phyloP scores from a whole-genome alignment of 2,113 vertebrate species.

The Notechis scutatus region DNA sequence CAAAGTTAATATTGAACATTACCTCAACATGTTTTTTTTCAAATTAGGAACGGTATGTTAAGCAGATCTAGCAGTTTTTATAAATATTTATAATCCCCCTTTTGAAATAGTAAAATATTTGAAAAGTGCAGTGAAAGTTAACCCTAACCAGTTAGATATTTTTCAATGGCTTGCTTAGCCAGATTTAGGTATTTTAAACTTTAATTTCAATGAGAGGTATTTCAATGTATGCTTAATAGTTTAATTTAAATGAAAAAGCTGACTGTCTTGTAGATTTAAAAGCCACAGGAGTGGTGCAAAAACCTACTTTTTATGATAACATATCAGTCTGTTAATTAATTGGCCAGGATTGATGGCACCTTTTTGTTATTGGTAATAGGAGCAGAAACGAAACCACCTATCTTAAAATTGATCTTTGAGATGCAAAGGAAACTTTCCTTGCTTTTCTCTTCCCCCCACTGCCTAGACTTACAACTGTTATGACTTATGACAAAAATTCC shows the following conservation, averaged over 20 bases:
- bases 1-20: conserved; percentile 1
- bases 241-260: neutral
- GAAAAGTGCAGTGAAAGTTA: neutral
- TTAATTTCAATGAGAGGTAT: neutral
- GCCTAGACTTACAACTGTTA: neutral
- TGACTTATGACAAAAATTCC: neutral
- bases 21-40: neutral
- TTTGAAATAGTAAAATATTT: neutral
- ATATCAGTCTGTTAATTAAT: neutral
- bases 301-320: neutral
- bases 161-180: neutral
- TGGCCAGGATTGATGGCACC: neutral
- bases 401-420: neutral
- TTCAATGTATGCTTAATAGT: neutral
- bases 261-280: neutral
- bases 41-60: conserved; percentile 11
- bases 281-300: neutral
- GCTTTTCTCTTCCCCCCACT: neutral
- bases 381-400: neutral
- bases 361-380: neutral
- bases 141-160: neutral
- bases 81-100: neutral
- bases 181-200: neutral
- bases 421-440: neutral
- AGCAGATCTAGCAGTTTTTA: conserved; percentile 18